A percentile compares a stretch with the other conserved stretches of the same genome.
These are phyloP conservation scores for Anolis sagrei DNA, from an alignment of 2,113 vertebrate species.

Conservation along the genomic window DNA sequence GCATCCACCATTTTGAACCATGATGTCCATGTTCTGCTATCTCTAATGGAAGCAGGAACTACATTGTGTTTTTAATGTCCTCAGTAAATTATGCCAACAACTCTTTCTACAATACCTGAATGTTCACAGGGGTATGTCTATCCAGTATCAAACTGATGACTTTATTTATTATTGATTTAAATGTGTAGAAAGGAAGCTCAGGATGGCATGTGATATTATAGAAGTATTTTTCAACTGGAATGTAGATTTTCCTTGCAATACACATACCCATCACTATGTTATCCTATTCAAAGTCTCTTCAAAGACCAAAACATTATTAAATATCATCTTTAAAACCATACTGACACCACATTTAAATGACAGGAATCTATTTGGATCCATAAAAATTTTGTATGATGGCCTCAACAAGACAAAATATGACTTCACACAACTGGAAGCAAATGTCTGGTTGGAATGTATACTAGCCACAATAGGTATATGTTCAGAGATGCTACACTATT, in stretches of 20 bases:
- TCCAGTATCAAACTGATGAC: not conserved
- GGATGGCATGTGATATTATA: not conserved
- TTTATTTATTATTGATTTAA: constrained; percentile 3
- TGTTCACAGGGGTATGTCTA: not conserved
- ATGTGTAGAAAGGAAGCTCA: not conserved
- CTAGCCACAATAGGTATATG: not conserved
- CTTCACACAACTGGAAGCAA: not conserved
- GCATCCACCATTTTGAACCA: constrained; percentile 9
- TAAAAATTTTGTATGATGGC: not conserved
- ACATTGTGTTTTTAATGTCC: not conserved
- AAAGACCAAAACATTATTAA: not conserved
- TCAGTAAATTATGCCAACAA: not conserved
- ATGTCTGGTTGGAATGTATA: not conserved
- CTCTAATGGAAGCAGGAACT: not conserved
- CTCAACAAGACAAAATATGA: not conserved
- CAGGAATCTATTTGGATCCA: not conserved
- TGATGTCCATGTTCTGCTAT: not conserved
- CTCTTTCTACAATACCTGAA: not conserved
- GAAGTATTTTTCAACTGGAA: not conserved
- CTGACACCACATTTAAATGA: not conserved
- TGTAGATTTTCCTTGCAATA: not conserved
- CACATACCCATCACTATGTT: not conserved
- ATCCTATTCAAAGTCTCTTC: not conserved
- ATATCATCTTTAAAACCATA: constrained; percentile 16
- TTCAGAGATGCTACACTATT: not conserved